A percentile compares a stretch with the other conserved stretches of the same genome.
Conservation (phyloP, 2,797 vertebrate genomes). For the Clarias pachynema region DNA sequence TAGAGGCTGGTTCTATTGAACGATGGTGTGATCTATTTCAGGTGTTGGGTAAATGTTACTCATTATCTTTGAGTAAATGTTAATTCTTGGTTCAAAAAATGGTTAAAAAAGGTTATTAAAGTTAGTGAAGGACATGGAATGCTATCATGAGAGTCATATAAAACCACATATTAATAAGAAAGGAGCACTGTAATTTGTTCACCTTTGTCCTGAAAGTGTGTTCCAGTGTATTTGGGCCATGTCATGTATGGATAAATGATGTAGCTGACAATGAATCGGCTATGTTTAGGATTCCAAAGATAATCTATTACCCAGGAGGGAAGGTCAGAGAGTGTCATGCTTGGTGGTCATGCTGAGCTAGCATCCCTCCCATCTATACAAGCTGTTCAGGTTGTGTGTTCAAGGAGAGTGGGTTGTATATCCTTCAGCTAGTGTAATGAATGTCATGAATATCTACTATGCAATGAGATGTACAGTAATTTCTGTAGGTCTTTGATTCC, state of each 20-base stretch:
- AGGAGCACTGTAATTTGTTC: neutral
- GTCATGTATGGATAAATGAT: neutral
- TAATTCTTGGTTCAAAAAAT: neutral
- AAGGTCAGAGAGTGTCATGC: conserved; percentile 14
- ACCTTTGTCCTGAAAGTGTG: neutral
- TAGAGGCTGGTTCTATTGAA: neutral
- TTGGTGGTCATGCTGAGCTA: conserved; percentile 11
- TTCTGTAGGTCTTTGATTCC: neutral
- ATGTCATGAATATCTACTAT: neutral
- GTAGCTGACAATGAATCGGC: neutral
- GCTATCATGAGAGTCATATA: neutral
- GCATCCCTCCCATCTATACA: conserved; percentile 2
- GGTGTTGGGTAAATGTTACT: too few relatives aligned
- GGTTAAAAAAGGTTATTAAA: neutral
- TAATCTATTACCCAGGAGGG: neutral
- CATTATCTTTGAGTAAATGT: neutral
- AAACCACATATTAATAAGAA: neutral
- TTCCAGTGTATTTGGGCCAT: neutral
- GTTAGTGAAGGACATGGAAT: neutral
- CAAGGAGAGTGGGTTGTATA: neutral
- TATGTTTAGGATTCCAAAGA: neutral
- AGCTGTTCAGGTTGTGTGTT: neutral
- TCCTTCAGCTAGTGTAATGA: neutral
- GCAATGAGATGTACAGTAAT: neutral
- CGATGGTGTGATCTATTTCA: neutral